These are phyloP conservation scores for Belonocnema kinseyi DNA, from an alignment of 1,140 invertebrate genomes.

Conservation along the genomic window DNA sequence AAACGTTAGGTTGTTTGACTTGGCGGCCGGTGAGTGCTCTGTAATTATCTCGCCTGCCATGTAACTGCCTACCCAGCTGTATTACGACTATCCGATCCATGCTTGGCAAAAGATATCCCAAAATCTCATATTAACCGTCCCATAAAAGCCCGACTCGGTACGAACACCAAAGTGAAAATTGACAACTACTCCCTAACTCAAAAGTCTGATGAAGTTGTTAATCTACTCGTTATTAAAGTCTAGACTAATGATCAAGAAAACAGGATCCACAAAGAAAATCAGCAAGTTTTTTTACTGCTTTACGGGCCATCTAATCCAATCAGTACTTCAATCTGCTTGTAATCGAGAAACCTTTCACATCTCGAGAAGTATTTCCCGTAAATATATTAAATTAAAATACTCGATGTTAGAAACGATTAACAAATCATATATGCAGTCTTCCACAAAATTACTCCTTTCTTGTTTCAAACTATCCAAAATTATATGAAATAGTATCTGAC, in stretches of 20 bases:
- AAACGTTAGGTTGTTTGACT: slow-evolving; percentile 74
- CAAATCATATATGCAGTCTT: background rate
- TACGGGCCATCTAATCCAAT: too few species aligned
- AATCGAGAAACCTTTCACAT: too few species aligned
- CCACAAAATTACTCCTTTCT: background rate
- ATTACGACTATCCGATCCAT: slow-evolving; percentile 57
- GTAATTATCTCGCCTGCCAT: slow-evolving; percentile 76
- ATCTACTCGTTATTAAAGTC: background rate
- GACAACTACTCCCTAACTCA: background rate
- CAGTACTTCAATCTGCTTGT: too few species aligned
- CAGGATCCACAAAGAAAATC: background rate
- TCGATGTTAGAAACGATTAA: background rate
- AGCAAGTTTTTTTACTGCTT: too few species aligned
- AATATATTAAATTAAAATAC: background rate
- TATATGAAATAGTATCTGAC: background rate
- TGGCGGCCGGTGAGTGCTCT: slow-evolving; percentile 72
- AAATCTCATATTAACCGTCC: slow-evolving; percentile 61
- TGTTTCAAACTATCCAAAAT: background rate
- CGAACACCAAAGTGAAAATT: slow-evolving; percentile 5
- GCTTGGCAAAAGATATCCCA: slow-evolving; percentile 55
- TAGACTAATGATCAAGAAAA: background rate
- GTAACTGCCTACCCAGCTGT: slow-evolving; percentile 71
- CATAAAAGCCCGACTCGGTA: slow-evolving; percentile 52
- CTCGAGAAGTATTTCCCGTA: background rate
- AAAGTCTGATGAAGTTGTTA: background rate